phyloP scores from a whole-genome alignment of 2,797 vertebrate species.

The Pampus argenteus region DNA sequence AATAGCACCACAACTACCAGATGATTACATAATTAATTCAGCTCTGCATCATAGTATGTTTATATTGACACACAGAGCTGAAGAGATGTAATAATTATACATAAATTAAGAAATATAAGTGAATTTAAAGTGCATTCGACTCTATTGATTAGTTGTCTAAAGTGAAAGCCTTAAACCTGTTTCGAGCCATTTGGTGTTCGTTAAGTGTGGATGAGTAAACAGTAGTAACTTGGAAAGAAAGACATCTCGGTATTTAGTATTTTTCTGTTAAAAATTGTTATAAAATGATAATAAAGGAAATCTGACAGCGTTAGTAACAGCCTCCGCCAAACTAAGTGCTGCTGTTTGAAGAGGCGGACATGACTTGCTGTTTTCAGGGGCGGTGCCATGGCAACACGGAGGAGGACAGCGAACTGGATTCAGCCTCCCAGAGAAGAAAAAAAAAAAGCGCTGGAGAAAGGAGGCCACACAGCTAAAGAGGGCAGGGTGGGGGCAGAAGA shows the following conservation, averaged over 20 bases:
- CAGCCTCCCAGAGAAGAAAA: conserved; percentile 67
- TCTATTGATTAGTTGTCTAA: background rate
- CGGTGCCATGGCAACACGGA: conserved; percentile 83
- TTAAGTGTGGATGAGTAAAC: conserved; percentile 21
- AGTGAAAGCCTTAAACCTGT: background rate
- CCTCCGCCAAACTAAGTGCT: conserved; percentile 63
- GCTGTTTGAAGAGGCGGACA: conserved; percentile 73
- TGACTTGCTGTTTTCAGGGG: conserved; percentile 82
- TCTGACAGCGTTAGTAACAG: conserved; percentile 69
- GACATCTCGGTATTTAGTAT: conserved; percentile 41
- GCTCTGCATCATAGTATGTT: conserved; percentile 9
- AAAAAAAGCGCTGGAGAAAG: conserved; percentile 62
- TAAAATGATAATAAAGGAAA: conserved; percentile 30
- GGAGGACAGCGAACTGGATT: conserved; percentile 75
- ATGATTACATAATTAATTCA: background rate
- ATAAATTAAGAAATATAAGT: conserved; percentile 5
- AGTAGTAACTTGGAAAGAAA: conserved; percentile 5
- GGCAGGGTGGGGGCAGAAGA: conserved; percentile 56
- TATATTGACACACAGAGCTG: background rate
- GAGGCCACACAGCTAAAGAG: conserved; percentile 55
- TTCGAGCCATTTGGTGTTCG: conserved; percentile 6
- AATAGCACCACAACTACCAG: background rate
- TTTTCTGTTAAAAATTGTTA: conserved; percentile 16
- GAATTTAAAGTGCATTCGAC: background rate
- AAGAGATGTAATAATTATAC: background rate